Percentiles rank a stretch among this genome's conserved stretches.
Conservation (phyloP, 2,888 invertebrate species). For the Acanthoscelides obtectus region DNA sequence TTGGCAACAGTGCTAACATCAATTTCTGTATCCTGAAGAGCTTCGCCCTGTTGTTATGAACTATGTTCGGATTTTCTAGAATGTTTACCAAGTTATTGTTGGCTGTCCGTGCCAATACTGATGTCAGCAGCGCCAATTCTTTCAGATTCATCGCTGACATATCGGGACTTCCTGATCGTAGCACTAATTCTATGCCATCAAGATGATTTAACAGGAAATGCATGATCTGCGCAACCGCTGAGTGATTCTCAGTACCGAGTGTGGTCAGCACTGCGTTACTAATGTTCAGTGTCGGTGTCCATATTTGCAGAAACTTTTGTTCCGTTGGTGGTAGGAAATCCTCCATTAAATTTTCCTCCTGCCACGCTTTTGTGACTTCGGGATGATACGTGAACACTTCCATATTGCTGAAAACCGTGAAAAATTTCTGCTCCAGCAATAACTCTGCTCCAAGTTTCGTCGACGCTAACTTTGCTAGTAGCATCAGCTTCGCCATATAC, state of each 20-base stretch:
- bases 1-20: conserved; percentile 69
- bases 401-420: conserved; percentile 64
- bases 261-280: conserved; percentile 79
- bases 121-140: conserved; percentile 72
- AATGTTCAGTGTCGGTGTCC: conserved; percentile 75
- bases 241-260: conserved; percentile 77
- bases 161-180: conserved; percentile 65
- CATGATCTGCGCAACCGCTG: conserved; percentile 75
- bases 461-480: conserved; percentile 64
- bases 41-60: conserved; percentile 54
- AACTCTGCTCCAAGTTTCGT: conserved; percentile 62
- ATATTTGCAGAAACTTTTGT: conserved; percentile 74
- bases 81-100: conserved; percentile 40
- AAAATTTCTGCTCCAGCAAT: conserved; percentile 56
- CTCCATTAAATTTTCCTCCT: conserved; percentile 34
- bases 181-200: conserved; percentile 73
- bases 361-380: conserved; percentile 50
- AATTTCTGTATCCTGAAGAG: conserved; percentile 67
- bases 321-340: conserved; percentile 60
- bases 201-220: conserved; percentile 76
- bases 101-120: conserved; percentile 42
- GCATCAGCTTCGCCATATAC: conserved; percentile 83
- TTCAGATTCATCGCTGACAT: conserved; percentile 63
- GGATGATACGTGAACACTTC: conserved; percentile 69
- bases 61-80: conserved; percentile 41